A percentile compares a stretch with the other conserved stretches of the same genome.
These are phyloP conservation scores for Melopsittacus undulatus DNA, from an alignment of 2,797 vertebrate genomes.

Conservation along the genomic window DNA sequence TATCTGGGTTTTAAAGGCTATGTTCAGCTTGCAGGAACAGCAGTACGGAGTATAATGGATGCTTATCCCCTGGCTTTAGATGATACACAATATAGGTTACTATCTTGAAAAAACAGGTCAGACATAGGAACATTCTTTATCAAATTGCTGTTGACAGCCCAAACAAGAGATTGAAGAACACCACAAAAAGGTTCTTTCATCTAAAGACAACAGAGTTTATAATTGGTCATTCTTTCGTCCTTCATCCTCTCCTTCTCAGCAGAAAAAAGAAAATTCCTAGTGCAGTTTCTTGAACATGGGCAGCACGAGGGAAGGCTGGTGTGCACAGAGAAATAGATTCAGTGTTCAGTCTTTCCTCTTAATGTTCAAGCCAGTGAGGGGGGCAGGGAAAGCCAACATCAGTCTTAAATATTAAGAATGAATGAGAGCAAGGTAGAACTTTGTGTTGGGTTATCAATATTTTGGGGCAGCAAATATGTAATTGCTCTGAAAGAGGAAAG, in stretches of 20 bases:
- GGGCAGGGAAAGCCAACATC: neutral
- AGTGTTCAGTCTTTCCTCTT: neutral
- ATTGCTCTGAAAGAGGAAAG: neutral
- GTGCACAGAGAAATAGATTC: neutral
- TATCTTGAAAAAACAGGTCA: conserved; percentile 82
- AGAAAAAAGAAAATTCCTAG: conserved; percentile 73
- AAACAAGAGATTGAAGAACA: conserved; percentile 75
- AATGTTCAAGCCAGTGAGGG: neutral
- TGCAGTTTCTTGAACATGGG: conserved; percentile 71
- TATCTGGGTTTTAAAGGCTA: conserved; percentile 64
- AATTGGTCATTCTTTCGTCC: conserved; percentile 80
- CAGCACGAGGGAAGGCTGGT: conserved; percentile 48
- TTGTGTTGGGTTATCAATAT: neutral
- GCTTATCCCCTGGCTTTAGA: conserved; percentile 62
- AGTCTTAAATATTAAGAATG: neutral
- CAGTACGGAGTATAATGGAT: conserved; percentile 47
- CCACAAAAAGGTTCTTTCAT: conserved; percentile 82
- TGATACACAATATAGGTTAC: conserved; percentile 77
- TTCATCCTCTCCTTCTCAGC: conserved; percentile 69
- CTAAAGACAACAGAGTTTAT: conserved; percentile 74
- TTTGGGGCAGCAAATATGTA: neutral
- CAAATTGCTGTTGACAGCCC: conserved; percentile 84
- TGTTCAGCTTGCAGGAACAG: conserved; percentile 54
- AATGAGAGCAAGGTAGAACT: neutral
- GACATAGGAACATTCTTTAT: conserved; percentile 73